phyloP scores from a whole-genome alignment of 2,888 invertebrate genomes.

The Brassicogethes aeneus region DNA sequence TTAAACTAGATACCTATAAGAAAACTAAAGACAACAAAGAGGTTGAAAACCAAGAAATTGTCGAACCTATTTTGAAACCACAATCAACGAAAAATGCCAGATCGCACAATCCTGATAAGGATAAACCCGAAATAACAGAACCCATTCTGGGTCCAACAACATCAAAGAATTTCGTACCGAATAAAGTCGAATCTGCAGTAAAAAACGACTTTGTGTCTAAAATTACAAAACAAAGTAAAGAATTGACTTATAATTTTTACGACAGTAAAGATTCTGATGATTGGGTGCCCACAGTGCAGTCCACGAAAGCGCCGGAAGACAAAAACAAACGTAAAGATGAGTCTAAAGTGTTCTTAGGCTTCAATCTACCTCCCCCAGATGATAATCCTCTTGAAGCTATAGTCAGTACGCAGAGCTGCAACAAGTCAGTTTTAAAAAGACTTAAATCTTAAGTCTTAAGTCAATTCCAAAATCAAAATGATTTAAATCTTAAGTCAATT shows the following conservation, averaged over 20 bases:
- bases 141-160: conserved; percentile 48
- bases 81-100: conserved; percentile 47
- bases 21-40: conserved; percentile 13
- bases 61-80: conserved; percentile 64
- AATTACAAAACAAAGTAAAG: conserved; percentile 31
- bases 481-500: too few species aligned
- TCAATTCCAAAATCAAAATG: too few species aligned
- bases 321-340: conserved; percentile 37
- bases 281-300: conserved; percentile 30
- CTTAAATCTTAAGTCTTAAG: too few species aligned
- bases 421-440: too few species aligned
- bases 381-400: conserved; percentile 32
- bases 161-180: conserved; percentile 14
- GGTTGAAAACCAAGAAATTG: conserved; percentile 49
- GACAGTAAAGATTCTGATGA: conserved; percentile 21
- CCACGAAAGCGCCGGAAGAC: conserved; percentile 20
- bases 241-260: conserved; percentile 29
- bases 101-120: conserved; percentile 39
- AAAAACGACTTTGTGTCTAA: conserved; percentile 37
- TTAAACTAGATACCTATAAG: background rate
- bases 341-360: conserved; percentile 21
- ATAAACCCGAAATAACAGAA: conserved; percentile 54
- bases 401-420: too few species aligned
- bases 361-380: conserved; percentile 12
- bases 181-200: conserved; percentile 20